Base-by-base conservation (phyloP, 1,140 invertebrate species). In the Mylabris phalerata region DNA sequence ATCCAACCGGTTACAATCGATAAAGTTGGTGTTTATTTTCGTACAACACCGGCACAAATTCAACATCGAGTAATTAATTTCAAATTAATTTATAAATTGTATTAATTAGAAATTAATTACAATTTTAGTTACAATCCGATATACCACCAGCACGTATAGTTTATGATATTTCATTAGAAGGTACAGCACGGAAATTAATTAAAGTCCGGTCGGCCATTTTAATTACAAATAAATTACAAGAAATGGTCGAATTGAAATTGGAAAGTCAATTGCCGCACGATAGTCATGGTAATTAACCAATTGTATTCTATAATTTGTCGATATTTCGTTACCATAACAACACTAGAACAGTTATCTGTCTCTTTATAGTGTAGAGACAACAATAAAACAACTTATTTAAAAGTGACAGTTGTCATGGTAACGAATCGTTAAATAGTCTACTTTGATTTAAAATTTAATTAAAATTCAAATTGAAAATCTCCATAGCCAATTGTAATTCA, bases 181-280 rank as follows among this genome's bases (percentile, higher is more conserved):
- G 93, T 1, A 94, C 90, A 39, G 95, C 95, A 0, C 83, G 90
- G 58, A 98, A 98, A 76, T 77, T 98, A 54, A 89, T 98, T n/a
- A 93, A 90, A n/a, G 86, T 98, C 3, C 82, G 93, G 54, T 98
- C 95, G 24, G 92, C 93, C 39, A 76, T 98, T 44, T 82, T 85
- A 52, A 75, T 98, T 2, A 75, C 82, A 4, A 98, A 98, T 77
- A 79, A 81, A 65, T 72, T 93, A 57, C 80, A 82, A 48, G 82
- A 88, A 56, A 67, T 81, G 0, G 79, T 94, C 9, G 88, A 92
- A 67, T 73, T 88, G 0, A 86, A 85, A 68, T 75, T 87, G 61
- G 83, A 85, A 50, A 82, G 83, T 70, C 73, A 3, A 60, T 74
- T 48, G 40, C 59, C 64, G 0, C 59, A 67, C 44, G 62, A 67